Evolutionary conservation across 2,113 vertebrate species (phyloP), one percentile per base, ranked within the genome.

Genomic region (Garra rufa): DNA sequence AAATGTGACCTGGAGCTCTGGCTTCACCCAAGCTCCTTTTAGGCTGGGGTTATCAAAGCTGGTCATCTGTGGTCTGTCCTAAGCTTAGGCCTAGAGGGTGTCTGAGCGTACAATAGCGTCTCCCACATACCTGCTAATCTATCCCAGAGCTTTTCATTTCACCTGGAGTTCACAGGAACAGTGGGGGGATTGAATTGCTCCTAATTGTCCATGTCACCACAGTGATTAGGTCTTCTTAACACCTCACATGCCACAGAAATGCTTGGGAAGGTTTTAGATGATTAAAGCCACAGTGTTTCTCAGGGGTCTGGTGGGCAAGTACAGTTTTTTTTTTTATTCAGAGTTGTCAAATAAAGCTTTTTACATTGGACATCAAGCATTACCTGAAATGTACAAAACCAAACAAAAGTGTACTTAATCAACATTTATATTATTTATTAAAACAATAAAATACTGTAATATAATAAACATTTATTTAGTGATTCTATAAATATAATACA

Each of bases 21-120:
- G 59, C 34, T 26, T 30, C 28, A 52, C 59, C 43, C 43, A 67
- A 83, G 57, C 79, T 73, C 43, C 85, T 81, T 74, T 67, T 14
- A 82, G 79, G 67, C 80, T 9, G 46, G 89, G 92, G 92, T 90
- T 89, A 94, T 91, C 91, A 93, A 84, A 50, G 76, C 83, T 74
- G 89, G 90, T 91, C 92, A 92, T 91, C 92, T 91, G 86, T 52
- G 38, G 52, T 82, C 83, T 44, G 67, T 71, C 76, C 70, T 87
- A 87, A 87, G 87, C 81, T 83, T n/a, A 81, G 38, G 83, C 87
- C 88, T 81, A 71, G 28, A 73, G 83, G 88, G 83, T 52, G 78
- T 55, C 74, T 71, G 79, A 74, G 46, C 70, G 61, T 13, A 85
- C 79, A 85, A 70, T 38, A 52, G 67, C 48, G 28, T 61, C 67